Conservation (phyloP, 2,113 vertebrate species). For the Archilochus colubris region DNA sequence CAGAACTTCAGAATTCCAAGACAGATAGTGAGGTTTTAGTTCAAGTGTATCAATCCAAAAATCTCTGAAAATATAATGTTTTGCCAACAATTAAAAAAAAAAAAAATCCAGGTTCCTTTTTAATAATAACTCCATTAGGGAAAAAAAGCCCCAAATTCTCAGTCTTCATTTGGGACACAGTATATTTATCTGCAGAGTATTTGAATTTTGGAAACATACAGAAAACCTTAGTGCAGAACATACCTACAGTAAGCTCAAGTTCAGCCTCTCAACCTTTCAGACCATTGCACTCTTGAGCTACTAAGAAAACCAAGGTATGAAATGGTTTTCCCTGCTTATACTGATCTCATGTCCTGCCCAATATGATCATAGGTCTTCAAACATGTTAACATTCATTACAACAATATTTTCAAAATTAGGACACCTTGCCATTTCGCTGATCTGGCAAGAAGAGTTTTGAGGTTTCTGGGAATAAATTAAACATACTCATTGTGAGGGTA, state of each 20-base stretch:
- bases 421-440: background rate
- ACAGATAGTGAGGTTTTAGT: background rate
- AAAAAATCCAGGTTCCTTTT: background rate
- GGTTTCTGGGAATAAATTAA: background rate
- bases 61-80: background rate
- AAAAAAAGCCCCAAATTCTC: background rate
- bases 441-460: background rate
- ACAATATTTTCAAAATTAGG: background rate
- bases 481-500: background rate
- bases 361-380: accelerated
- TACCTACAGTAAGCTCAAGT: background rate
- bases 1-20: background rate
- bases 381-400: background rate
- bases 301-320: accelerated
- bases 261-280: background rate
- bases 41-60: background rate
- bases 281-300: background rate
- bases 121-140: background rate
- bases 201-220: background rate
- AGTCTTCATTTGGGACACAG: background rate
- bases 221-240: background rate
- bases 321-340: background rate
- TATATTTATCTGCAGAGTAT: background rate
- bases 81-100: background rate
- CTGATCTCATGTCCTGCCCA: background rate